Percentiles rank a stretch among this genome's conserved stretches.
phyloP scores from a whole-genome alignment of 2,888 invertebrate species.

The Chymomyza procnemis region DNA sequence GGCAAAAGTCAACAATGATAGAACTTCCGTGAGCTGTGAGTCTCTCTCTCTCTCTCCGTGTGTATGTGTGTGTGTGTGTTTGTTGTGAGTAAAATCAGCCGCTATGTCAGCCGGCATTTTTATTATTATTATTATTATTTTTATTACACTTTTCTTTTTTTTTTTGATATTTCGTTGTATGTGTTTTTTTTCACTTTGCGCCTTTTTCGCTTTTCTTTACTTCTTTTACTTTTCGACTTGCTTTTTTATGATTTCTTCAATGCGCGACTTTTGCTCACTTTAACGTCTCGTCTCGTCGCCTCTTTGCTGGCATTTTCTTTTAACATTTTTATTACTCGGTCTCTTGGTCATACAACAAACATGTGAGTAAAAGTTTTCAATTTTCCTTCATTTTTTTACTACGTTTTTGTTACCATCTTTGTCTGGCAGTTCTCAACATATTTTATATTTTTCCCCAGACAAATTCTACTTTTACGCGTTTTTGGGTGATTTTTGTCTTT shows the following conservation, averaged over 20 bases:
- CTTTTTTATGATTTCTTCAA: slow-evolving; percentile 48
- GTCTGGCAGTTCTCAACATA: neutral
- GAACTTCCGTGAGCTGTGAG: slow-evolving; percentile 34
- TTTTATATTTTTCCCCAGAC: slow-evolving; percentile 28
- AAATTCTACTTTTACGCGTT: slow-evolving; percentile 28
- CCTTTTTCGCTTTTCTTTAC: slow-evolving; percentile 43
- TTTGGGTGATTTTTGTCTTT: slow-evolving; percentile 33
- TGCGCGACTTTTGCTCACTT: slow-evolving; percentile 28
- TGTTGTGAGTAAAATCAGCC: slow-evolving; percentile 59
- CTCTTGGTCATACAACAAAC: slow-evolving; percentile 69
- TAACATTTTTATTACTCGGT: slow-evolving; percentile 70
- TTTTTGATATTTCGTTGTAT: slow-evolving; percentile 58
- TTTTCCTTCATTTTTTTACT: slow-evolving; percentile 37
- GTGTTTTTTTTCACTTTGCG: slow-evolving; percentile 48
- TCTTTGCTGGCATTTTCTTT: slow-evolving; percentile 34
- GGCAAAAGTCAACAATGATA: slow-evolving; percentile 38
- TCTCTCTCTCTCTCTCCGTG: too few species aligned
- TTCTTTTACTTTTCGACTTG: slow-evolving; percentile 29
- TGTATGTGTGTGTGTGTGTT: slow-evolving; percentile 24
- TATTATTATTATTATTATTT: slow-evolving; percentile 57
- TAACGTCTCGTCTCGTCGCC: slow-evolving; percentile 2
- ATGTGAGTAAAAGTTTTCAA: slow-evolving; percentile 12
- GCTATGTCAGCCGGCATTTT: slow-evolving; percentile 67
- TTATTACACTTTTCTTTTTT: slow-evolving; percentile 59
- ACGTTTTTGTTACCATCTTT: neutral